Conservation (phyloP, 2,797 vertebrate genomes). For the Acridotheres tristis region DNA sequence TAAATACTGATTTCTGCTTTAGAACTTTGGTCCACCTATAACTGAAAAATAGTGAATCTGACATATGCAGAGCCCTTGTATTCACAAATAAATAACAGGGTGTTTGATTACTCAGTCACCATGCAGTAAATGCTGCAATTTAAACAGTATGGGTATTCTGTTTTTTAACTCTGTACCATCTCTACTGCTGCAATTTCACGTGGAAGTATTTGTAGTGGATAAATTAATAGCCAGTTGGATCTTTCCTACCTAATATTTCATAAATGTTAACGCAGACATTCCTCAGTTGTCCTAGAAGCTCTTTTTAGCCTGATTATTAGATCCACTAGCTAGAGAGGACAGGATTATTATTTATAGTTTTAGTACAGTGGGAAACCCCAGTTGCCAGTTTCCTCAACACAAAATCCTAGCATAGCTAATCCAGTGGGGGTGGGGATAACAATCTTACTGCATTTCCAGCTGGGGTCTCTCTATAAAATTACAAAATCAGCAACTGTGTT, state of each 20-base stretch:
- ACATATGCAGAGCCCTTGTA: neutral
- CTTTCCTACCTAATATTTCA: neutral
- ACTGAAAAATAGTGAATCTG: neutral
- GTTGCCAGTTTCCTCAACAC: neutral
- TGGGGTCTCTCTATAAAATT: neutral
- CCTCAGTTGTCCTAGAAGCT: neutral
- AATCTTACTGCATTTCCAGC: neutral
- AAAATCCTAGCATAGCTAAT: neutral
- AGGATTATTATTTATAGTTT: neutral
- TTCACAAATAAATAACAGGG: neutral
- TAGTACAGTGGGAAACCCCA: neutral
- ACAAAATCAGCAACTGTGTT: neutral
- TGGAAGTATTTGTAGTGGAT: neutral
- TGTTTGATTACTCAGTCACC: neutral
- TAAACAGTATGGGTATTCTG: neutral
- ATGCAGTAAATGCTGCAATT: neutral
- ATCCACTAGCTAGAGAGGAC: neutral
- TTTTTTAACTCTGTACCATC: neutral
- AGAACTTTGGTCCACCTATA: neutral
- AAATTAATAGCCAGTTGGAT: neutral
- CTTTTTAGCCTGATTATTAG: neutral
- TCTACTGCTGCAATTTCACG: neutral
- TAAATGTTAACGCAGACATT: neutral
- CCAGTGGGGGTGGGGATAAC: neutral
- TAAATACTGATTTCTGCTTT: neutral